phyloP scores from a whole-genome alignment of 2,113 vertebrate species.

The Grammomys surdaster region DNA sequence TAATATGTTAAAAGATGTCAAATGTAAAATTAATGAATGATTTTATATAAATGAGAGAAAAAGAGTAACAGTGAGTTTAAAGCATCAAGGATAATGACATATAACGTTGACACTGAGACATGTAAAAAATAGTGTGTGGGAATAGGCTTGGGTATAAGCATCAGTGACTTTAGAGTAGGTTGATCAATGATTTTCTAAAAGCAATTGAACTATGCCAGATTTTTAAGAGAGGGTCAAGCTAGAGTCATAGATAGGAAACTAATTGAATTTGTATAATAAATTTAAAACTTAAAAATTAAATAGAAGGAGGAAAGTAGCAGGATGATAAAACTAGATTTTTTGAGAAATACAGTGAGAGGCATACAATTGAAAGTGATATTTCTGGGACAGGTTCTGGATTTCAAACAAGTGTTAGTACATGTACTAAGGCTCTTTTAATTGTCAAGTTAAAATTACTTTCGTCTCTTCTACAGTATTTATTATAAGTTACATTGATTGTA shows the following conservation, averaged over 20 bases:
- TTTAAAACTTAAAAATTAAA: neutral
- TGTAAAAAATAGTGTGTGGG: neutral
- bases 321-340: neutral
- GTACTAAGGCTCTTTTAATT: too few species aligned
- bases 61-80: neutral
- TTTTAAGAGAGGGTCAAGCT: neutral
- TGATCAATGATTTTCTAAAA: neutral
- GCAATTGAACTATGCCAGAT: neutral
- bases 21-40: neutral
- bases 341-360: neutral
- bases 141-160: neutral
- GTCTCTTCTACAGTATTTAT: too few species aligned
- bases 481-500: too few species aligned
- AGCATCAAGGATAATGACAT: neutral
- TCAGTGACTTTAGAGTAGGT: neutral
- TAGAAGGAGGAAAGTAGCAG: neutral
- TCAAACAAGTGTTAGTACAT: too few species aligned
- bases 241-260: neutral
- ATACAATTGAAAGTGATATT: neutral
- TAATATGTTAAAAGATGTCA: neutral
- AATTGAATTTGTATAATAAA: neutral
- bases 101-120: neutral
- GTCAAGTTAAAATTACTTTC: too few species aligned
- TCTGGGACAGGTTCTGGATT: too few species aligned
- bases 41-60: slow-evolving; percentile 21